A percentile compares a stretch with the other conserved stretches of the same genome.
Conservation (phyloP, 1,140 invertebrate genomes). For the Penaeus indicus region DNA sequence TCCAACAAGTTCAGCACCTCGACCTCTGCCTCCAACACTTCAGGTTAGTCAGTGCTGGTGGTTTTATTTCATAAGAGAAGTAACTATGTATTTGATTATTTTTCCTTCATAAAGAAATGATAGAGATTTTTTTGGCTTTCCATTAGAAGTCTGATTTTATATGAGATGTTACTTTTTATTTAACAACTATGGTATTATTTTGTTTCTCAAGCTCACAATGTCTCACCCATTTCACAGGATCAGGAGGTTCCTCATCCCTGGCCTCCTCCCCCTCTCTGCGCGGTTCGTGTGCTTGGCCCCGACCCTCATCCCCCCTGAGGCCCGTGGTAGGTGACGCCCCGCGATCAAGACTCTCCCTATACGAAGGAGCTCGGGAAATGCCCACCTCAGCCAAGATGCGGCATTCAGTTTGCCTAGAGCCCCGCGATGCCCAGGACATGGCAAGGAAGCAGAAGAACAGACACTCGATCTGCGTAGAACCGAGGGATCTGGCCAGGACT, state of each 20-base stretch:
- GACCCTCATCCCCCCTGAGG: constrained; percentile 46
- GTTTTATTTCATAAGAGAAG: background rate
- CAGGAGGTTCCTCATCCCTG: constrained; percentile 53
- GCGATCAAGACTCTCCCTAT: constrained; percentile 47
- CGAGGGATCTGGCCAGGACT: constrained; percentile 50
- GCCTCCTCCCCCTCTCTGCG: constrained; percentile 53
- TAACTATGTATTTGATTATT: background rate
- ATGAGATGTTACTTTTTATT: too few relatives aligned
- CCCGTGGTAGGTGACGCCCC: constrained; percentile 51
- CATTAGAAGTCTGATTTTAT: too few relatives aligned
- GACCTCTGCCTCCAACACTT: constrained; percentile 61
- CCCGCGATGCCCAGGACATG: constrained; percentile 32
- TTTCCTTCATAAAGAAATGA: too few relatives aligned
- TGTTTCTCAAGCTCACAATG: background rate
- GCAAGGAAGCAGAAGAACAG: constrained; percentile 52
- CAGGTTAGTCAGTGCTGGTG: constrained; percentile 26
- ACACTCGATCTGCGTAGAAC: constrained; percentile 56
- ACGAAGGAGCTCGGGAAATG: constrained; percentile 50
- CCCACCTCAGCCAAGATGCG: constrained; percentile 45
- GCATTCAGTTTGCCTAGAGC: constrained; percentile 46
- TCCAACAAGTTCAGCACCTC: constrained; percentile 63
- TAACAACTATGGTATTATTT: too few relatives aligned
- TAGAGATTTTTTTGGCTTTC: too few relatives aligned
- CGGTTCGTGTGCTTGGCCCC: constrained; percentile 57
- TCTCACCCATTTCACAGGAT: constrained; percentile 3